A percentile compares a stretch with the other conserved stretches of the same genome.
phyloP scores from a whole-genome alignment of 2,113 vertebrate species.

The Isurus oxyrinchus region DNA sequence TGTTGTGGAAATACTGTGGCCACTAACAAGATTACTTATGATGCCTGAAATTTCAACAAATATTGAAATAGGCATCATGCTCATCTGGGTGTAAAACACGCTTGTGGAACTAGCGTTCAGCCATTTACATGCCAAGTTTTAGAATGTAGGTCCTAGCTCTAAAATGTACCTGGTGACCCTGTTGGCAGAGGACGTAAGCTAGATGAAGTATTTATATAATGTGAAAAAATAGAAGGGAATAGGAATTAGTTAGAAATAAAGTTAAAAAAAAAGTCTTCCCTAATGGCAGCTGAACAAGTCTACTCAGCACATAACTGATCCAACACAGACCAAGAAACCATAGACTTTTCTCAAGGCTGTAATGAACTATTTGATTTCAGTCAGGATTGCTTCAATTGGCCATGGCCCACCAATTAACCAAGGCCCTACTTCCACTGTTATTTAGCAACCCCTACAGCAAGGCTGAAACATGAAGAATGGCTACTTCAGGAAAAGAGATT shows the following conservation, averaged over 20 bases:
- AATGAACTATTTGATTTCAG: not conserved
- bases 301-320: not conserved
- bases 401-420: not conserved
- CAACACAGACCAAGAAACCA: not conserved
- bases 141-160: not conserved
- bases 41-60: not conserved
- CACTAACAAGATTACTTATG: not conserved
- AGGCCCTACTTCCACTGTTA: not conserved
- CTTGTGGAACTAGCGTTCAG: not conserved
- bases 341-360: not conserved
- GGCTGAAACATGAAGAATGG: not conserved
- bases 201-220: not conserved
- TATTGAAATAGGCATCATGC: not conserved
- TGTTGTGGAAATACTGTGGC: not conserved
- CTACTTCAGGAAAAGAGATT: not conserved
- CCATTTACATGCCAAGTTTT: not conserved
- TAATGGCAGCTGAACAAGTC: not conserved
- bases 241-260: not conserved
- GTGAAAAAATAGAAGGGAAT: not conserved
- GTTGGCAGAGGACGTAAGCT: not conserved
- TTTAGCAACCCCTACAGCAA: not conserved
- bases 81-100: not conserved
- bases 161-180: not conserved
- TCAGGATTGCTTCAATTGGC: not conserved
- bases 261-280: not conserved